Percentiles rank a stretch among this genome's conserved stretches.
phyloP scores from a whole-genome alignment of 1,140 invertebrate genomes.

The Acyrthosiphon pisum region DNA sequence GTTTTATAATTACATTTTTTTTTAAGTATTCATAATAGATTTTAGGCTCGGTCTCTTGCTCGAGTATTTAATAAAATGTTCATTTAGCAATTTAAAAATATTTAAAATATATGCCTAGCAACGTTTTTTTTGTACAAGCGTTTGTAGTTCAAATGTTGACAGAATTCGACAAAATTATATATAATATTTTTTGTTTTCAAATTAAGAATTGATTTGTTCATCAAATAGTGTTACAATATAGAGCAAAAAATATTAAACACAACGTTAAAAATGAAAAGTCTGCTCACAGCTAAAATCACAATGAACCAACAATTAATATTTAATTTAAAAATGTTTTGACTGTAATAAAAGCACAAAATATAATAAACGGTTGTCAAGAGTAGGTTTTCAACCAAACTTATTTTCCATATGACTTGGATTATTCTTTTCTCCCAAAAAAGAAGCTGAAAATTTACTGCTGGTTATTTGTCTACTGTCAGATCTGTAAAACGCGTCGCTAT shows the following conservation, averaged over 20 bases:
- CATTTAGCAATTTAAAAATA: too few species aligned
- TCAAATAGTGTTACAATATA: neutral
- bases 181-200: neutral
- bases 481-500: slow-evolving; percentile 29
- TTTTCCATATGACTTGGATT: slow-evolving; percentile 17
- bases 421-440: neutral
- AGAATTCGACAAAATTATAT: too few species aligned
- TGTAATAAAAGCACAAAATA: neutral
- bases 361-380: neutral
- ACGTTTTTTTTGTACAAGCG: too few species aligned
- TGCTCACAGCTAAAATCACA: neutral
- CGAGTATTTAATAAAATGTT: too few species aligned
- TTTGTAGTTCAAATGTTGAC: too few species aligned
- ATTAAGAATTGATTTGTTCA: neutral
- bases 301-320: neutral
- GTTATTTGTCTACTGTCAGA: slow-evolving; percentile 54
- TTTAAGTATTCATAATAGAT: too few species aligned
- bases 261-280: neutral
- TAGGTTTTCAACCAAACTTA: neutral
- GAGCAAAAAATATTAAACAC: neutral
- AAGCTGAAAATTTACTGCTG: slow-evolving; percentile 35
- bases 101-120: too few species aligned
- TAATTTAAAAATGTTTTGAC: neutral
- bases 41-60: too few species aligned
- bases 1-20: too few species aligned